Base-by-base conservation (phyloP, 2,888 invertebrate species). In the Lucinisca nassula region DNA sequence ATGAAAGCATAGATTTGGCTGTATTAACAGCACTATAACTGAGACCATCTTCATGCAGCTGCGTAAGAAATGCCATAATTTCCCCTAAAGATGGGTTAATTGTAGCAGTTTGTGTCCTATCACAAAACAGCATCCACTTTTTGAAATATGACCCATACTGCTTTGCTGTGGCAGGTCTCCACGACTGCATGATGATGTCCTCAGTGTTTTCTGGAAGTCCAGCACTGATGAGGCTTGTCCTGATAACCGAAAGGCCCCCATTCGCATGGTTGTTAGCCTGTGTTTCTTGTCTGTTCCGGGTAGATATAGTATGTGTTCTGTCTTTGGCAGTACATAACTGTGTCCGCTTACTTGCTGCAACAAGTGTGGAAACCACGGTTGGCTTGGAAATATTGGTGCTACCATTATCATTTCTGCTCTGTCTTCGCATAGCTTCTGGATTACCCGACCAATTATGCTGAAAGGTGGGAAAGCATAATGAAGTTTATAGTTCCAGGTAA, bases 101-200 rank as follows among this genome's bases (percentile, higher is more conserved):
- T 30, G n/a, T 40, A 27, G n/a, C 24, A 24, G 10, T 73, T n/a
- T 73, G 3, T 35, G 10, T 10, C 38, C 38, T 12, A 38, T 10
- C 38, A 55, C 55, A 61, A 30, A n/a, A 74, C 30, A 45, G 38
- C 38, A 74, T 27, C 74, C 74, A 73, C 30, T 27, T 38, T 21
- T 74, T 40, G 30, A 74, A 45, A 45, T 74, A 74, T 2, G 30
- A 38, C 45, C 40, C 30, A 27, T 74, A 74, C 12, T 30, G 38
- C 27, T 45, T 74, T 27, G 2, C 27, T 45, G 45, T 74, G 6
- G 74, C 10, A 30, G 38, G 12, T n/a, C 38, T 73, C 73, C 73
- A 73, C 17, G 73, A 35, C 30, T 35, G 37, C 38, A 73, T 73
- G 45, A 74, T 74, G 30, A 74, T 74, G 27, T 74, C 49, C 24